Conservation (phyloP, 2,797 vertebrate genomes). For the Tokudaia muenninki region DNA sequence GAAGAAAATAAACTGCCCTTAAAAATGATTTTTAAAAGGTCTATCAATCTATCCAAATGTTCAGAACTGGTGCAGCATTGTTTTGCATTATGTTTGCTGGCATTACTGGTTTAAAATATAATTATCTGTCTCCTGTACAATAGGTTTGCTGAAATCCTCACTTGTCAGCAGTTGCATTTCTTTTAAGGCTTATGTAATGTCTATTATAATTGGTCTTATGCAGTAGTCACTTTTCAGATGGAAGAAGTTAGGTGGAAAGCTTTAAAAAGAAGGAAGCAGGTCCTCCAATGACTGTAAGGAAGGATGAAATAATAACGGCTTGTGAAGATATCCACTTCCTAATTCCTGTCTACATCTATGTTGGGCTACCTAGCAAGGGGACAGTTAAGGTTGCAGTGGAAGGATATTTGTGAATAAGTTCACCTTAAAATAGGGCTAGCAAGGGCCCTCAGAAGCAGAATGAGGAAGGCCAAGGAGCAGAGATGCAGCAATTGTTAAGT, state of each 20-base stretch:
- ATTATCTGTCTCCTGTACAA: slow-evolving; percentile 54
- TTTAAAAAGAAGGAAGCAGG: not conserved
- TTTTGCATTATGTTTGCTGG: slow-evolving; percentile 61
- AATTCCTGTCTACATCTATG: not conserved
- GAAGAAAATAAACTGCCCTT: slow-evolving; percentile 70
- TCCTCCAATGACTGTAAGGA: not conserved
- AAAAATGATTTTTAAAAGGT: slow-evolving; percentile 68
- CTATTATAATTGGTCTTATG: slow-evolving; percentile 39
- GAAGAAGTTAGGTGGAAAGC: slow-evolving; percentile 22
- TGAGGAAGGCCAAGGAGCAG: not conserved
- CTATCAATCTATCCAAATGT: slow-evolving; percentile 60
- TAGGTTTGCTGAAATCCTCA: slow-evolving; percentile 66
- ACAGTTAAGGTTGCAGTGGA: not conserved
- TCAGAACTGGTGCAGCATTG: slow-evolving; percentile 4
- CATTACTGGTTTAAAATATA: slow-evolving; percentile 68
- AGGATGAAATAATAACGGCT: not conserved
- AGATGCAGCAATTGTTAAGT: not conserved
- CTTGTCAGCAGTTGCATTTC: slow-evolving; percentile 65
- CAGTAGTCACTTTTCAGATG: slow-evolving; percentile 32
- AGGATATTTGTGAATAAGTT: slow-evolving; percentile 7
- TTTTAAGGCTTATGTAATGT: slow-evolving; percentile 58
- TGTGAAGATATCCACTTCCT: not conserved
- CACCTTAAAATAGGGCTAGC: slow-evolving; percentile 20
- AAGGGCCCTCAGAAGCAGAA: not conserved
- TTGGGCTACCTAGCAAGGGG: slow-evolving; percentile 8